Evolutionary conservation across 2,113 vertebrate species (phyloP), one percentile per base, ranked within the genome.

Genomic region (Promerops cafer): DNA sequence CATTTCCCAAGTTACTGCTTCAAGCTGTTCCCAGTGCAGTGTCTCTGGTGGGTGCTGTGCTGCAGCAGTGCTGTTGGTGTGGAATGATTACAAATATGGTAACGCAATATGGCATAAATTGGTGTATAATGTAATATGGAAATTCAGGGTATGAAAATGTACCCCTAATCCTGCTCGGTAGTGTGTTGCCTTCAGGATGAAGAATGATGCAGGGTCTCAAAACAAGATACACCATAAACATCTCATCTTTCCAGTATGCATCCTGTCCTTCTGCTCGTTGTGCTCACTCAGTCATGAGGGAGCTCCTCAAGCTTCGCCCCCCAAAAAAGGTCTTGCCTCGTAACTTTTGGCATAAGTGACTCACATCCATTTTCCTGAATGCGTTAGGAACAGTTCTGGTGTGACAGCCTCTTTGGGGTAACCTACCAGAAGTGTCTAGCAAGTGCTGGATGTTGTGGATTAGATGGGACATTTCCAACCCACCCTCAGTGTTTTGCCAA

Each of bases 191-290:
- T 79, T 69, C 15, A 65, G 70, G 37, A 26, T 8, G 27, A 27
- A 56, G 49, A 33, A 42, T 8, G 23, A 33, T 20, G 10, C 50
- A 70, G 10, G 2, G 16, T 77, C 28, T 35, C 50, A 30, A 13
- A 61, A 59, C 9, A 20, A 23, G 14, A 12, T 23, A 9, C 8
- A 35, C 18, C 7, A 18, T 59, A 1, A 44, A 27, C 15, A 53
- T 57, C n/a, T 28, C 24, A 18, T 7, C 11, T 47, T 60, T 30
- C 16, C 3, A 33, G 0, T 3, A 2, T 19, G 28, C 3, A 1
- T 50, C 16, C 42, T 23, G 8, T 82, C 13, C 7, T 60, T 23
- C 22, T 83, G 11, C 52, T 85, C 0, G 0, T 37, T 3, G 2
- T 13, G 20, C 16, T 63, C 16, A 1, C 49, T 33, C 18, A 23